Percentiles rank a stretch among this genome's conserved stretches.
Evolutionary conservation across 2,797 vertebrate genomes (phyloP).

Genomic region (Sebastes steindachneri): DNA sequence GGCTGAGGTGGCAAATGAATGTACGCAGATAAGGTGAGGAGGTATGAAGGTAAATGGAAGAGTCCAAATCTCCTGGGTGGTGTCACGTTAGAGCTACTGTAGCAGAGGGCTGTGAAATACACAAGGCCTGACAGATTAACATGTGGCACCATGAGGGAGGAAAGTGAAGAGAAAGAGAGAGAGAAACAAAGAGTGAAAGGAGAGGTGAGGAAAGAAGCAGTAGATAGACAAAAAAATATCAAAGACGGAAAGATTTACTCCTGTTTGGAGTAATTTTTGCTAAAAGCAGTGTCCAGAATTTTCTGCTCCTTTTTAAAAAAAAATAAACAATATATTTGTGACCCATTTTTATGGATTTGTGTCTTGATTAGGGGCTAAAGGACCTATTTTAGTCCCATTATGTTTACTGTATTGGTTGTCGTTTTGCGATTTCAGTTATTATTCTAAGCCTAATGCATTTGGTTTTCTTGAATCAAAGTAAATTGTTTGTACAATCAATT

Average conservation of each 20-base stretch:
- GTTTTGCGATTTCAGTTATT: not conserved
- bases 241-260: not conserved
- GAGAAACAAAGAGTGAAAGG: not conserved
- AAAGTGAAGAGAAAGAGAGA: not conserved
- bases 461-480: not conserved
- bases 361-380: not conserved
- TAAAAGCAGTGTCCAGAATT: not conserved
- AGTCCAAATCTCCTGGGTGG: conserved; percentile 36
- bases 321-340: too few species aligned
- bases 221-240: not conserved
- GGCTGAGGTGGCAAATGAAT: conserved; percentile 25
- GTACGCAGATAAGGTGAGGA: conserved; percentile 24
- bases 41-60: conserved; percentile 26
- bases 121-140: conserved; percentile 17
- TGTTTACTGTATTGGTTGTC: not conserved
- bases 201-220: not conserved
- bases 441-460: not conserved
- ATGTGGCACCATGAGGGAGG: not conserved
- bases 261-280: not conserved
- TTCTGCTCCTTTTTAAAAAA: not conserved
- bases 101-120: not conserved
- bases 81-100: conserved; percentile 6
- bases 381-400: not conserved
- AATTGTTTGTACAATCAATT: conserved; percentile 4
- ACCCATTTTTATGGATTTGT: not conserved